Evolutionary conservation across 2,888 invertebrate species (phyloP), one percentile per base, ranked within the genome.

Genomic region (Pandemis cinnamomeana): DNA sequence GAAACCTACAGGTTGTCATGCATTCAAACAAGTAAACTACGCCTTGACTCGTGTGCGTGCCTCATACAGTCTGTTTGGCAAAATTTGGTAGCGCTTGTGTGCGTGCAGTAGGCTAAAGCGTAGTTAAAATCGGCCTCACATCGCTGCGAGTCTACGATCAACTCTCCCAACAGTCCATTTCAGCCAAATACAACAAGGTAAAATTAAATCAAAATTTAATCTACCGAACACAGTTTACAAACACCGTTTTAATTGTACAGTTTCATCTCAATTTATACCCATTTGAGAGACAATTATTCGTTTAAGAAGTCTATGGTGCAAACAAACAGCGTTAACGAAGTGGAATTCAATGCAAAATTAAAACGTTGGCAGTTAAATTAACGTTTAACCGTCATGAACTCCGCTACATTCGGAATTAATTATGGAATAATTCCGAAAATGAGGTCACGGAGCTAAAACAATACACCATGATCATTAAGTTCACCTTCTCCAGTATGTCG

Each of bases 391-490:
- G 58, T 2, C 55, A 42, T 13, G 60, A 58, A 36, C 41, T 11
- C 27, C 11, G 51, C 15, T 61, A 53, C 62, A 67, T 6, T 44
- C 11, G 55, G 36, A 55, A 67, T 63, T 55, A 15, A 63, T 46
- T 58, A 60, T 60, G 60, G 2, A 36, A 67, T 63, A 8, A 44
- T 44, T 51, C 55, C 7, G 13, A 27, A 60, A 60, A 72, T 7
- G 53, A 73, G 69, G 69, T 73, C 69, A 60, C 58, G 5, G 11
- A 5, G 60, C 46, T 51, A 55, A 68, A 64, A 51, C 42, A 60
- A 69, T 73, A 36, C 41, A 11, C 41, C 64, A 60, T 60, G 42
- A 44, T 69, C 62, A 72, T 67, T 72, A 62, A 62, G 51, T n/a
- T 66, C 42, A 44, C 20, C 58, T n/a, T 20, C 41, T 41, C n/a